These are phyloP conservation scores for Lophius piscatorius DNA, from an alignment of 2,113 vertebrate genomes.

Conservation along the genomic window DNA sequence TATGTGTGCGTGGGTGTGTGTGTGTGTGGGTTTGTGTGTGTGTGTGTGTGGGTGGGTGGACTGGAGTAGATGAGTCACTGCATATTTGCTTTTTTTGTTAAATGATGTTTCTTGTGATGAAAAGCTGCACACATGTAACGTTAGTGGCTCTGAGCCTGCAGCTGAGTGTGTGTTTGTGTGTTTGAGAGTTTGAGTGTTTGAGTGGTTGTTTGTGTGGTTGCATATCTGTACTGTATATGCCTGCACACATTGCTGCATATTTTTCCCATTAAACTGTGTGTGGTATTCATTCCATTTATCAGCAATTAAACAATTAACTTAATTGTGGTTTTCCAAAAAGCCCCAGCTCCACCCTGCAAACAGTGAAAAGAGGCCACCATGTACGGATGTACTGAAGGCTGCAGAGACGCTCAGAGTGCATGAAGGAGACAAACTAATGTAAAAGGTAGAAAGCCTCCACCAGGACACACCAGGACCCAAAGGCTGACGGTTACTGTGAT, in stretches of 20 bases:
- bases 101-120: slow-evolving; percentile 55
- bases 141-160: slow-evolving; percentile 9
- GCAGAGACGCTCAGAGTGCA: no score
- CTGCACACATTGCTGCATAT: slow-evolving; percentile 20
- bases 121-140: slow-evolving; percentile 31
- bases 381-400: slow-evolving; percentile 9
- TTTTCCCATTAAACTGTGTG: slow-evolving; percentile 48
- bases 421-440: no score
- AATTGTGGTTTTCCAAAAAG: slow-evolving; percentile 69
- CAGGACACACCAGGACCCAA: no score
- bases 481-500: no score
- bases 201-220: slow-evolving; percentile 15
- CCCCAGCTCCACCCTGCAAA: slow-evolving; percentile 61
- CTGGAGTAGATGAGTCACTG: slow-evolving; percentile 60
- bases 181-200: slow-evolving; percentile 8
- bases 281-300: slow-evolving; percentile 73
- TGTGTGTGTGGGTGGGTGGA: no score
- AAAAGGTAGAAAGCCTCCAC: no score
- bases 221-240: not conserved
- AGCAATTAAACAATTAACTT: slow-evolving; percentile 75
- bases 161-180: slow-evolving; percentile 12
- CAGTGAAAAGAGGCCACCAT: no score
- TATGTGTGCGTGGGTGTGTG: slow-evolving; percentile 20
- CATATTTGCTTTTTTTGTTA: slow-evolving; percentile 32
- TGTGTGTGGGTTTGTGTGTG: slow-evolving; percentile 3